Conservation (phyloP, 2,797 vertebrate species). For the Enteromius radiatus region DNA sequence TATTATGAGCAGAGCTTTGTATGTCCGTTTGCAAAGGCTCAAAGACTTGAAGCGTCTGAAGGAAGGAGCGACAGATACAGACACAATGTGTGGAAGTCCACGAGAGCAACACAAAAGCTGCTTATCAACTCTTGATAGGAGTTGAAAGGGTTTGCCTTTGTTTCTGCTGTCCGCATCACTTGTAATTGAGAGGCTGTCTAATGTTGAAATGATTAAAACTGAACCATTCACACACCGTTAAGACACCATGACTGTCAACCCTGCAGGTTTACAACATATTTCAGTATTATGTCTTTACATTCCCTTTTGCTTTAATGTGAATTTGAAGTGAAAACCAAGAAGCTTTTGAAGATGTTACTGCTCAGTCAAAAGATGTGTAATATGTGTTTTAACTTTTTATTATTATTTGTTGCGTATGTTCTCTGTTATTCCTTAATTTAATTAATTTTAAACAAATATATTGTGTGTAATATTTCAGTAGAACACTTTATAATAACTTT, state of each 20-base stretch:
- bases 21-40: slow-evolving; percentile 78
- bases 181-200: slow-evolving; percentile 37
- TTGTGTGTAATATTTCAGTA: not conserved
- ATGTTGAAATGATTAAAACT: slow-evolving; percentile 32
- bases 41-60: slow-evolving; percentile 85
- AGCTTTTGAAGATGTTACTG: not conserved
- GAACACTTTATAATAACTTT: not conserved
- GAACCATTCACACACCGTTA: slow-evolving; percentile 37
- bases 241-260: slow-evolving; percentile 28
- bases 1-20: slow-evolving; percentile 69
- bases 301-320: slow-evolving; percentile 51
- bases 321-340: not conserved
- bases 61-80: slow-evolving; percentile 83
- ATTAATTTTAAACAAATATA: not conserved
- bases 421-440: not conserved
- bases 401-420: not conserved
- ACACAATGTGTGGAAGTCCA: slow-evolving; percentile 84
- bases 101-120: slow-evolving; percentile 82
- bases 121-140: slow-evolving; percentile 60
- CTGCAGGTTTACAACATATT: slow-evolving; percentile 26
- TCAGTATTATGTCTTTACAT: slow-evolving; percentile 2
- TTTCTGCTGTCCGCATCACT: slow-evolving; percentile 36
- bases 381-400: not conserved
- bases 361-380: slow-evolving; percentile 1
- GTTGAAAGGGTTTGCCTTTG: slow-evolving; percentile 44